Base-by-base conservation (phyloP, 2,888 invertebrate species). In the Eudemis profundana region DNA sequence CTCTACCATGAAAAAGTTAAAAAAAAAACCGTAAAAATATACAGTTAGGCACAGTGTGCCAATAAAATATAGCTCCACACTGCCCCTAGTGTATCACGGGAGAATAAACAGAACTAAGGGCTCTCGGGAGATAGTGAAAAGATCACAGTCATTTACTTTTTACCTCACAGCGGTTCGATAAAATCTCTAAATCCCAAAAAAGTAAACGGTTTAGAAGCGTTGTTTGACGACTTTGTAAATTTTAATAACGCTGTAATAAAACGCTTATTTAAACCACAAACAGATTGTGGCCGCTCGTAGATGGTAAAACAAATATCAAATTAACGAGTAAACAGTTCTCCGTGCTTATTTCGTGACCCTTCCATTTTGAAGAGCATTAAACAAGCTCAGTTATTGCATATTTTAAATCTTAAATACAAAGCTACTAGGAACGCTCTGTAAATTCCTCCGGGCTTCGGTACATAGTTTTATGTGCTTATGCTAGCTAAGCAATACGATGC, bases 291-390 rank as follows among this genome's bases (percentile, higher is more conserved):
- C 8, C 8, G 36, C 19, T 36, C 12, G 19, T n/a, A 14, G 19
- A 53, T 1, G 10, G 19, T 0, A 27, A 29, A 38, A 36, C 53
- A 29, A 29, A 47, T 23, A 49, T 29, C 4, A 49, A 40, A 49
- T 15, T 38, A 50, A 56, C 56, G 14, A 19, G 38, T 47, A n/a
- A 62, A 57, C 15, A 50, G 17, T 44, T 15, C 5, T 17, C 17
- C 10, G 33, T 23, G 56, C 42, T 60, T 19, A 19, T 47, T 49
- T 56, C 64, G 62, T 63, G 67, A 62, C 60, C 38, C 1, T 60
- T 51, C 33, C 46, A 10, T 19, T 53, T 33, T 42, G 33, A 19
- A 38, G 21, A 21, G 66, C 33, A 63, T 62, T 57, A 67, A 15
- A 36, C 29, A 23, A 27, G 38, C 42, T 44, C n/a, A 15, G 23